Base-by-base conservation (phyloP, 2,888 invertebrate genomes). In the Cancer borealis region DNA sequence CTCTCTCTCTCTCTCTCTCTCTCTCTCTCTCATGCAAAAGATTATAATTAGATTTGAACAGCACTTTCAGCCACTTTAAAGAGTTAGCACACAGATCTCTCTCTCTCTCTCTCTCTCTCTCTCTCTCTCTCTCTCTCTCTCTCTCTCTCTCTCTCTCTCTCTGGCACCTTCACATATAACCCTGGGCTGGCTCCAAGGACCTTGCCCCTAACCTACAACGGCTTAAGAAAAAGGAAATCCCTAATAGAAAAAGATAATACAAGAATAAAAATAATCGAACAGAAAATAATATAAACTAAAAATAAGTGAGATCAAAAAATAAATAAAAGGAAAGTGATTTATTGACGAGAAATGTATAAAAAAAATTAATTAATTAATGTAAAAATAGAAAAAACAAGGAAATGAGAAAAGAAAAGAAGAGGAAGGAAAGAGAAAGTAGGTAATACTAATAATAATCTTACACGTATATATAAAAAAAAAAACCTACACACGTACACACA, bases 71-170 rank as follows among this genome's bases (percentile, higher is more conserved):
- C 79, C 79, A 79, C 79, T 79, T 79, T 5, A 6, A 79, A 79
- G 12, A 79, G 3, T 79, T 79, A 79, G n/a, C 21, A 73, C 73
- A 73, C 73, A 73, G n/a, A 73, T 39, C 45, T 88, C 88, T 88
- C 88, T 88, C 88, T 88, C 87, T 87, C 87, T 88, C 88, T 88
- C 88, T 88, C 45, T 88, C 88, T 88, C 88, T 88, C 88, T 88
- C 88, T 88, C 88, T 88, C 88, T 88, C 88, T 88, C 88, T 88
- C 88, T 88, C 88, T 88, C 88, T 88, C 88, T 88, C 88, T 88
- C 88, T 46, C 88, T 89, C 26, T 49, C 89, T 17, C 54, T 49
- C 30, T 49, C 30, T 54, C 26, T 17, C 54, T 49, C 49, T 49
- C 54, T 90, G 30, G 30, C 30, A 30, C 30, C 54, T 21, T 30